These are phyloP conservation scores for Parauchenoglanis punctatus DNA, from an alignment of 2,797 vertebrate genomes.

Conservation along the genomic window DNA sequence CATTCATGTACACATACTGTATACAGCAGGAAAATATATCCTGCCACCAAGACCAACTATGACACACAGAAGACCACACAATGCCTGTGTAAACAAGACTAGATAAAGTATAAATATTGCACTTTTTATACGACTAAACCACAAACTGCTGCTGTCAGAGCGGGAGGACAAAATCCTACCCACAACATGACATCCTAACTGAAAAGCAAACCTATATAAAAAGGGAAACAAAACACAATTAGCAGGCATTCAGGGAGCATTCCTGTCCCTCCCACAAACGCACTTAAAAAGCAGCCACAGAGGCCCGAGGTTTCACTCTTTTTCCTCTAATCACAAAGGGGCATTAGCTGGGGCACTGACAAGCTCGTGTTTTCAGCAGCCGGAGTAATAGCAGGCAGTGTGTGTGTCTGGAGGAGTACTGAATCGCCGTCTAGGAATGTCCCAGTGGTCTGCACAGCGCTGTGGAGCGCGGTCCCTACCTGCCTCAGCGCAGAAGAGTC, in stretches of 20 bases:
- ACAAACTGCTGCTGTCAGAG: background rate
- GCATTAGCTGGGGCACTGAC: slow-evolving; percentile 28
- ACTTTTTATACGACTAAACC: background rate
- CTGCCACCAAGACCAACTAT: background rate
- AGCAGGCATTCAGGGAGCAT: slow-evolving; percentile 19
- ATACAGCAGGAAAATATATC: background rate
- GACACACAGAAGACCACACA: background rate
- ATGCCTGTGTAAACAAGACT: background rate
- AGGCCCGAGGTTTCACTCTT: slow-evolving; percentile 22
- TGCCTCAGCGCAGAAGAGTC: slow-evolving; percentile 65
- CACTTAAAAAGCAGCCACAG: slow-evolving; percentile 18
- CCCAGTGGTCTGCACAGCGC: slow-evolving; percentile 47
- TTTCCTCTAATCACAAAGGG: slow-evolving; percentile 41
- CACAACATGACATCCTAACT: slow-evolving; percentile 7
- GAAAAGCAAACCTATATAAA: slow-evolving; percentile 22
- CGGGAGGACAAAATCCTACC: background rate
- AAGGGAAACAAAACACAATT: slow-evolving; percentile 34
- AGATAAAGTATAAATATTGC: background rate
- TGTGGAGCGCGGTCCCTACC: slow-evolving; percentile 62
- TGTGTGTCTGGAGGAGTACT: slow-evolving; percentile 59
- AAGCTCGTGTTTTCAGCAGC: slow-evolving; percentile 5
- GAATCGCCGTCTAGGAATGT: slow-evolving; percentile 80
- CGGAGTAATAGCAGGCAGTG: background rate
- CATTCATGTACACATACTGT: background rate
- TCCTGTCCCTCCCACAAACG: slow-evolving; percentile 23